Conservation (phyloP, 2,888 invertebrate species). For the Chirona hameri region DNA sequence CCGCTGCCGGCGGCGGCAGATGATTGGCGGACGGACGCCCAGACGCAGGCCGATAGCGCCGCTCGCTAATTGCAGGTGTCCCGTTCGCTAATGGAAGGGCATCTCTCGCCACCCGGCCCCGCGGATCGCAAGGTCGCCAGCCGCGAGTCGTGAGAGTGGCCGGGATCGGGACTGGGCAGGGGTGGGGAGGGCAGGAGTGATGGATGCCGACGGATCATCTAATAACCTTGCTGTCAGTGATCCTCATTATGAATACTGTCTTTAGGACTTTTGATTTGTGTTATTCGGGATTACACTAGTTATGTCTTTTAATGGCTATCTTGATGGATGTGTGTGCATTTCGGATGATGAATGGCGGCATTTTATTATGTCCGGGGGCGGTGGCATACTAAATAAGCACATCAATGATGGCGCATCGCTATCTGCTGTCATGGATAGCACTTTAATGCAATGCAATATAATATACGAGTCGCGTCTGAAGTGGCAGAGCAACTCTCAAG, state of each 20-base stretch:
- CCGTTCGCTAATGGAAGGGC: background rate
- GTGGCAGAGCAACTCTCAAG: no score
- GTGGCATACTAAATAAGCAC: no score
- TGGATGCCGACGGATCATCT: background rate
- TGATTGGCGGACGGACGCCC: background rate
- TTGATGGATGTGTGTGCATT: no score
- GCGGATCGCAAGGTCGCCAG: background rate
- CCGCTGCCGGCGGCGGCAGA: background rate
- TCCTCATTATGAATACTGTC: background rate
- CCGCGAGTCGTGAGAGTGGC: background rate
- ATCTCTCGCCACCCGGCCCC: background rate
- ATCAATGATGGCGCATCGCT: no score
- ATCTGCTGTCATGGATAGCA: no score
- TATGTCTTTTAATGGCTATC: background rate
- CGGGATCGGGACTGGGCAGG: no score
- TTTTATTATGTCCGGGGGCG: no score
- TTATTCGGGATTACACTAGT: background rate
- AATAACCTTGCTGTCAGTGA: background rate
- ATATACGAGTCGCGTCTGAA: no score
- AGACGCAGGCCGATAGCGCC: background rate
- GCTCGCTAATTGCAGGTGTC: background rate
- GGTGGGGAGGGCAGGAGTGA: no score
- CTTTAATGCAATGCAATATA: no score
- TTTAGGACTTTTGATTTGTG: background rate
- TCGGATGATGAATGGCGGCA: no score